phyloP scores from a whole-genome alignment of 2,888 invertebrate genomes.

The Autographa pulchrina region DNA sequence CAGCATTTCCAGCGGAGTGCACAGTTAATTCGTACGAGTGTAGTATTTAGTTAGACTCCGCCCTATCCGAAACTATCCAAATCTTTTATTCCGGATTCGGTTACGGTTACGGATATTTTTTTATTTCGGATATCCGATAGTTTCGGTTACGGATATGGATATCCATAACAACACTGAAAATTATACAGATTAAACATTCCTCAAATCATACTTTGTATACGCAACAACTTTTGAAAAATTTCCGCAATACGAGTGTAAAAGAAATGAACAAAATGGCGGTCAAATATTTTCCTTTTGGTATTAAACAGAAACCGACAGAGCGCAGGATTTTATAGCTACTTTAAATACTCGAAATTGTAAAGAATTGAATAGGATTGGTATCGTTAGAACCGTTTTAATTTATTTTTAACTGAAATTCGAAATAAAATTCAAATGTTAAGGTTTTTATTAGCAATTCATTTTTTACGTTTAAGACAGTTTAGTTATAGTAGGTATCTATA shows the following conservation, averaged over 20 bases:
- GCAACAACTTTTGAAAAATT: constrained; percentile 16
- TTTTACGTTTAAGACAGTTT: not conserved
- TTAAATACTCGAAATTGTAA: constrained; percentile 57
- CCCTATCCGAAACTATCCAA: no score
- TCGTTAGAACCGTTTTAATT: constrained; percentile 18
- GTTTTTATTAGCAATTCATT: constrained; percentile 12
- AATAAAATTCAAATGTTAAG: not conserved
- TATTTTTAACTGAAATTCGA: constrained; percentile 17
- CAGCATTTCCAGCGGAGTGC: no score
- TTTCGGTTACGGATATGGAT: no score
- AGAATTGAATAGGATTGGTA: constrained; percentile 21
- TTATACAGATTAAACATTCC: not conserved
- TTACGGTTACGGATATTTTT: no score
- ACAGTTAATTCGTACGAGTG: no score
- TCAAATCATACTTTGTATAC: not conserved
- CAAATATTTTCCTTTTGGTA: constrained; percentile 51
- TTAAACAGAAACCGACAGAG: constrained; percentile 60
- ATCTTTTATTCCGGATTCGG: no score
- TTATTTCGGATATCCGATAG: no score
- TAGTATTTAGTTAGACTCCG: no score
- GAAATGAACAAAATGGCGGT: constrained; percentile 42
- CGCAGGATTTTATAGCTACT: constrained; percentile 64
- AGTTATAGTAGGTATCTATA: no score
- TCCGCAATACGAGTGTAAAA: constrained; percentile 19
- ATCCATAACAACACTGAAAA: no score